Conservation (phyloP, 2,797 vertebrate species). For the Argentina silus region DNA sequence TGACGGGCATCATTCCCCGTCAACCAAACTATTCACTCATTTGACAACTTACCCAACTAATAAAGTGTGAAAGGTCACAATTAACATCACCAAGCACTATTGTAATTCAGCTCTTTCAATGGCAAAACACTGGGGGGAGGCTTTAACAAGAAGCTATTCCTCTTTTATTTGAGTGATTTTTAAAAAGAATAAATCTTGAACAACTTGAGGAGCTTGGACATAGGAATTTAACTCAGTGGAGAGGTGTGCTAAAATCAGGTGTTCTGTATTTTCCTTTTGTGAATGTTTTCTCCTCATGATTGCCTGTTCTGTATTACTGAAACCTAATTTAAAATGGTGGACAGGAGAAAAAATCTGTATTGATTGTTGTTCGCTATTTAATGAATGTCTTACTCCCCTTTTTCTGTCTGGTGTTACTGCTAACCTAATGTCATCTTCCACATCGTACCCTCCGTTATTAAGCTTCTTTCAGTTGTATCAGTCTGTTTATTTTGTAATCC, state of each 20-base stretch:
- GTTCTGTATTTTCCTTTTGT: slow-evolving; percentile 61
- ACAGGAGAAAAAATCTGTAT: slow-evolving; percentile 46
- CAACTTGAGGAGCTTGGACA: slow-evolving; percentile 53
- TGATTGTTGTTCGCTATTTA: slow-evolving; percentile 66
- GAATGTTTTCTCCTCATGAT: slow-evolving; percentile 55
- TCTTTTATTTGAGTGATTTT: slow-evolving; percentile 48
- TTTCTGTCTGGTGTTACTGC: slow-evolving; percentile 23
- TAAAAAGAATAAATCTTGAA: slow-evolving; percentile 48
- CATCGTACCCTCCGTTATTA: neutral
- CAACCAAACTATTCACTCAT: slow-evolving; percentile 33
- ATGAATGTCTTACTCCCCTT: slow-evolving; percentile 63
- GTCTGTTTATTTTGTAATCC: slow-evolving; percentile 1
- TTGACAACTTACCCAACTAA: slow-evolving; percentile 42
- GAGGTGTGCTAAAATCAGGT: slow-evolving; percentile 63
- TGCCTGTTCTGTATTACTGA: slow-evolving; percentile 53
- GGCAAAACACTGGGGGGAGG: slow-evolving; percentile 48
- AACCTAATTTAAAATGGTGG: slow-evolving; percentile 52
- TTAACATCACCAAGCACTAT: slow-evolving; percentile 39
- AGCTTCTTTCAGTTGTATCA: neutral
- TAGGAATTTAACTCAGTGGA: slow-evolving; percentile 56
- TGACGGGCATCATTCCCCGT: slow-evolving; percentile 14
- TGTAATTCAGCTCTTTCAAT: slow-evolving; percentile 44
- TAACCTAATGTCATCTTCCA: neutral
- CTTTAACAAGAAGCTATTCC: slow-evolving; percentile 59
- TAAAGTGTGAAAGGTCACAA: slow-evolving; percentile 47